These are phyloP conservation scores for Vicugna pacos DNA, from an alignment of 2,113 vertebrate genomes.

Conservation along the genomic window DNA sequence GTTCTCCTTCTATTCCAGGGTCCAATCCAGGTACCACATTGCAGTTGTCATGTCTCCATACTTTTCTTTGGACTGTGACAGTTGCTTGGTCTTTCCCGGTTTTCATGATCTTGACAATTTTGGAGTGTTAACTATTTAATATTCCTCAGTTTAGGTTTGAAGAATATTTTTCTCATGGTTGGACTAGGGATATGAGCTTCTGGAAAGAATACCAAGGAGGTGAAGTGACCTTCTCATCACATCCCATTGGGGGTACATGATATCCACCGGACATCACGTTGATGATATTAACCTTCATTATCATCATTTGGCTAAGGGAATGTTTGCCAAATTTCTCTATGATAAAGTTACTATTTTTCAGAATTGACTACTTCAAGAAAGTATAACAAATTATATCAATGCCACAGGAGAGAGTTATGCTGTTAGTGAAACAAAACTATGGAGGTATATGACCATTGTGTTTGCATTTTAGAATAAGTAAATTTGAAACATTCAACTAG, in stretches of 20 bases:
- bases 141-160: not conserved
- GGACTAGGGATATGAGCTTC: not conserved
- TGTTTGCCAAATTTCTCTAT: not conserved
- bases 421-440: not conserved
- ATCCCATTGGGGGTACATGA: not conserved
- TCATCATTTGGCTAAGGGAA: not conserved
- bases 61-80: not conserved
- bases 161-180: not conserved
- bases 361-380: not conserved
- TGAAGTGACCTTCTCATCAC: not conserved
- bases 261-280: not conserved
- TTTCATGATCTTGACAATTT: not conserved
- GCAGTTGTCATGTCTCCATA: not conserved
- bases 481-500: not conserved
- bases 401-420: not conserved
- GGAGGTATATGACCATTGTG: not conserved
- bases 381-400: not conserved
- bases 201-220: not conserved
- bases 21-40: not conserved
- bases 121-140: not conserved
- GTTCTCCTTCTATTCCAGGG: not conserved
- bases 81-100: not conserved
- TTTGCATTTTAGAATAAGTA: slow-evolving; percentile 39
- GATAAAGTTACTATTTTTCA: not conserved
- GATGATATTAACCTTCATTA: not conserved